Percentiles rank a stretch among this genome's conserved stretches.
These are phyloP conservation scores for Chloromyia formosa DNA, from an alignment of 2,888 invertebrate species.

Conservation along the genomic window DNA sequence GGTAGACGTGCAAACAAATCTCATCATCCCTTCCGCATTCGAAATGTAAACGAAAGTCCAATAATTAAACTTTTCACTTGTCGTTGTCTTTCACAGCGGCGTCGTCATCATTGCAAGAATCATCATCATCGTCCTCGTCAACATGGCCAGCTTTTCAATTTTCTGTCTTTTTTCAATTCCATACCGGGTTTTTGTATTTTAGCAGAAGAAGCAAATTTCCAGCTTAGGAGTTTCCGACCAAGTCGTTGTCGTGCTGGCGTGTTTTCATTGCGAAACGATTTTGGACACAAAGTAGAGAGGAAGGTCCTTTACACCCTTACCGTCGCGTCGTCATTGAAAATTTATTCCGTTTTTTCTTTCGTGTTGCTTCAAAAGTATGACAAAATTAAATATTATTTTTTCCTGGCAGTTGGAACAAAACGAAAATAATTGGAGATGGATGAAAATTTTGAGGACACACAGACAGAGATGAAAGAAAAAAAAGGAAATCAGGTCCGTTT, in stretches of 20 bases:
- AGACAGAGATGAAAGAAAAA: conserved; percentile 4
- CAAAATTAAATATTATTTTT: conserved; percentile 43
- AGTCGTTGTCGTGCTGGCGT: neutral
- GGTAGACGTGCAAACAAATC: conserved; percentile 46
- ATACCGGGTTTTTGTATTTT: neutral
- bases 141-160: neutral
- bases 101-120: neutral
- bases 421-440: conserved; percentile 36
- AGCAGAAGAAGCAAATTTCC: neutral
- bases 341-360: neutral
- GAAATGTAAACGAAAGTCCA: conserved; percentile 43
- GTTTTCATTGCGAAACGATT: no score
- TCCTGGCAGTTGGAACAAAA: conserved; percentile 7
- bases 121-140: conserved; percentile 15
- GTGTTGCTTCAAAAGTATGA: conserved; percentile 9
- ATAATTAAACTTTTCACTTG: conserved; percentile 42
- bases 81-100: neutral
- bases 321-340: neutral
- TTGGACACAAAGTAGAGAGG: neutral
- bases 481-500: conserved; percentile 13
- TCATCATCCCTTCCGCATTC: conserved; percentile 44
- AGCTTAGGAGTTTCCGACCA: no score
- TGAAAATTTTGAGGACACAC: neutral
- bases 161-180: neutral
- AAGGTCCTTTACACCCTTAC: neutral